Base-by-base conservation (phyloP, 2,888 invertebrate genomes). In the Abrostola triplasia region DNA sequence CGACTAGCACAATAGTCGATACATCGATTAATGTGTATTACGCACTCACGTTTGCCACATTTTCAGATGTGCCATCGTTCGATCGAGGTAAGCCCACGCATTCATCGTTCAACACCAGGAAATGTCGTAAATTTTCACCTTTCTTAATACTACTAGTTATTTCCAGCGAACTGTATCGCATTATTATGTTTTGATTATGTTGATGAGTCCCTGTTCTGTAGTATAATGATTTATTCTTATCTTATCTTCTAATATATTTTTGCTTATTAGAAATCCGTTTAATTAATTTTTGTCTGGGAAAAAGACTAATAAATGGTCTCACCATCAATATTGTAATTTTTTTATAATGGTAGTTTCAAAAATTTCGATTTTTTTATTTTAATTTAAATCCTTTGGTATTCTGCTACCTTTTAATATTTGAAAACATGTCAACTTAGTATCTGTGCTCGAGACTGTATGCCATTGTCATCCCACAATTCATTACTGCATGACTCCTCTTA, bases 51-150 rank as follows among this genome's bases (percentile, higher is more conserved):
- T 72, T 86, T 88, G 81, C 83, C 90, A 90, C 91, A 85, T 90
- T 93, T 93, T 90, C 93, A 94, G 94, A 93, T 91, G 84, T 88
- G 70, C 87, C 92, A 73, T 86, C 90, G 80, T 85, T 89, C 80
- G 90, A 91, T 75, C 86, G 91, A 94, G 94, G 94, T 93, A 93
- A 93, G 93, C 88, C 83, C 90, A 89, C 80, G 78, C 88, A 86
- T 74, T 79, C 87, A 89, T 87, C 81, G 80, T 51, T 70, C 71
- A 79, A 81, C 81, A 89, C 92, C 92, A 90, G 91, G 92, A 91
- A 92, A 92, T 92, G 79, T 88, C 83, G 84, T 80, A 88, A 90
- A 89, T 88, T 87, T 85, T 86, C 89, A 90, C 88, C 85, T 76
- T 64, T 76, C 62, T 64, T 70, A 67, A 68, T 80, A 10, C 47